Percentiles rank a stretch among this genome's conserved stretches.
phyloP scores from a whole-genome alignment of 1,140 invertebrate genomes.

The Tigriopus japonicus region DNA sequence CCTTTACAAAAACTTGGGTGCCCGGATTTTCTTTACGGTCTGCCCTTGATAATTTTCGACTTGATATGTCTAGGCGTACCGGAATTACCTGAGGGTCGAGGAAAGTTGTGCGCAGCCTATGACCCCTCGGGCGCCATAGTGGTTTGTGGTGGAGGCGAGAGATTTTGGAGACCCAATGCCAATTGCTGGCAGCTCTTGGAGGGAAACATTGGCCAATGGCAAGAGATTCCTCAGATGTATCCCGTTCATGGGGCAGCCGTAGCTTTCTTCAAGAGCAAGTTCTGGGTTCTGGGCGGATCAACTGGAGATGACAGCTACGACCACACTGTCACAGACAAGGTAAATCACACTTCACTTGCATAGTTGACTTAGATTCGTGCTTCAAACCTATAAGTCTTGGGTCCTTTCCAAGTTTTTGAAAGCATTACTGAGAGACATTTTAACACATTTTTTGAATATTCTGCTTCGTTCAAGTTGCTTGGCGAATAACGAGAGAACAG shows the following conservation, averaged over 20 bases:
- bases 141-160: conserved; percentile 12
- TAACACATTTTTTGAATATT: too few species aligned
- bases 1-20: too few species aligned
- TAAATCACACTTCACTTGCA: background rate
- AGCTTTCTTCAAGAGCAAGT: conserved; percentile 13
- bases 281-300: conserved; percentile 14
- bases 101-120: conserved; percentile 14
- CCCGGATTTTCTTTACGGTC: too few species aligned
- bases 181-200: conserved; percentile 13
- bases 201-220: background rate
- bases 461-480: too few species aligned
- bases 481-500: too few species aligned
- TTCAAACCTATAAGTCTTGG: too few species aligned
- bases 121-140: conserved; percentile 13
- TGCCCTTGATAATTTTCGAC: too few species aligned
- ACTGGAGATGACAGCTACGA: conserved; percentile 14
- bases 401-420: too few species aligned
- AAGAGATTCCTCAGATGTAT: conserved; percentile 13
- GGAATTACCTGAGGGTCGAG: conserved; percentile 12
- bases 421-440: too few species aligned
- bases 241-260: conserved; percentile 11
- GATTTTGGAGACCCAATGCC: conserved; percentile 13
- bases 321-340: conserved; percentile 14
- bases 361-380: too few species aligned
- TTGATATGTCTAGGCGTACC: conserved; percentile 2